These are phyloP conservation scores for Eurytoma californica DNA, from an alignment of 2,888 invertebrate genomes.

Conservation along the genomic window DNA sequence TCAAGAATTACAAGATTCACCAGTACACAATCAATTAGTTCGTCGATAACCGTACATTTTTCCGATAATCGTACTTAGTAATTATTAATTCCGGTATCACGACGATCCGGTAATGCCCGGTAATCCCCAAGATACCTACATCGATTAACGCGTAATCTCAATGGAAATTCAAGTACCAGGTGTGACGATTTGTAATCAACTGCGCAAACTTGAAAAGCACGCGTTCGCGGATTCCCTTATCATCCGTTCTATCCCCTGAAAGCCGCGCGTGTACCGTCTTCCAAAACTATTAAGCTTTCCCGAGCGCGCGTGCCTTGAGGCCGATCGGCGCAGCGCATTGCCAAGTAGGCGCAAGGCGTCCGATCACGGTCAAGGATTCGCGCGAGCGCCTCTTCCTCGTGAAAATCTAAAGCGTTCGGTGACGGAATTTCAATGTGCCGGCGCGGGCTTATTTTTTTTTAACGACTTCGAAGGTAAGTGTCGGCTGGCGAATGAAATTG, in stretches of 20 bases:
- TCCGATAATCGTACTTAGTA: neutral
- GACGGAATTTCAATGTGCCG: constrained; percentile 19
- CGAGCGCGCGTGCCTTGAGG: constrained; percentile 8
- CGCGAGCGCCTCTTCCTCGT: neutral
- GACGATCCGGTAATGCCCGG: neutral
- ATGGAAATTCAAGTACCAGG: too few relatives aligned
- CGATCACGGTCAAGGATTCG: constrained; percentile 27
- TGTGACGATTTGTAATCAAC: too few relatives aligned
- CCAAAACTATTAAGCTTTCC: neutral
- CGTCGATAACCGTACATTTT: neutral
- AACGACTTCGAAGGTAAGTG: neutral
- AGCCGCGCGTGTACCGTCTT: constrained; percentile 10
- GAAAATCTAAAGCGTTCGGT: constrained; percentile 21
- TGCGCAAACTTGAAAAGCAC: too few relatives aligned
- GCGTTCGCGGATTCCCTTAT: neutral
- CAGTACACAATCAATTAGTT: too few relatives aligned
- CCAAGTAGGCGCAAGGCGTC: constrained; percentile 8
- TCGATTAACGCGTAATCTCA: neutral
- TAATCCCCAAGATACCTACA: neutral
- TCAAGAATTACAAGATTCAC: too few relatives aligned
- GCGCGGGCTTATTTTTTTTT: constrained; percentile 5
- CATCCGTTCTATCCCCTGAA: neutral
- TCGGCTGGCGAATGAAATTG: too few relatives aligned
- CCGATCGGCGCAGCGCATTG: constrained; percentile 21
- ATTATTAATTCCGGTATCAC: neutral